These are phyloP conservation scores for Dichetophora obliterata DNA, from an alignment of 2,888 invertebrate species.

Conservation along the genomic window DNA sequence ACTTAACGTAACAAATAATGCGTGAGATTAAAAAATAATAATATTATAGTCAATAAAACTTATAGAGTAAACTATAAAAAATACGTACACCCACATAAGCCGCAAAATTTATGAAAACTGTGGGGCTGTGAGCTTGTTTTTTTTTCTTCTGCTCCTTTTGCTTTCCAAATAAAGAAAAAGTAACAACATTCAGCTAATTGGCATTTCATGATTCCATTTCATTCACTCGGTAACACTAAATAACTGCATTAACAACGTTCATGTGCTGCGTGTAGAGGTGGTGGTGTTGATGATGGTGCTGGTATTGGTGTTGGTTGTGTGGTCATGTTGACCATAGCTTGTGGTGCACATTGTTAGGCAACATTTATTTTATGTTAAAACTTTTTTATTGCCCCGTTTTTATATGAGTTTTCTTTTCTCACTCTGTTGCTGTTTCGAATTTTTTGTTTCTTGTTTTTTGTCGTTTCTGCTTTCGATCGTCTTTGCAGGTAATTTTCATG, in stretches of 20 bases:
- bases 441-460: slow-evolving; percentile 32
- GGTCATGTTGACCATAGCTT: not conserved
- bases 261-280: not conserved
- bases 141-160: not conserved
- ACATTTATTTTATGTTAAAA: slow-evolving; percentile 32
- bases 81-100: not conserved
- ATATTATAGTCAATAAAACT: not conserved
- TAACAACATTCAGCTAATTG: slow-evolving; percentile 14
- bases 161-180: not conserved
- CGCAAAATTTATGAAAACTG: not conserved
- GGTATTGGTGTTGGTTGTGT: not conserved
- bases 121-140: not conserved
- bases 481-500: slow-evolving; percentile 47
- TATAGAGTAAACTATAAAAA: not conserved
- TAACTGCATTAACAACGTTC: slow-evolving; percentile 18
- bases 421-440: slow-evolving; percentile 11
- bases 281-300: not conserved
- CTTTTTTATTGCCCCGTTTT: slow-evolving; percentile 30
- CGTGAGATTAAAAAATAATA: slow-evolving; percentile 16
- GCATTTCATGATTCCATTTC: slow-evolving; percentile 17
- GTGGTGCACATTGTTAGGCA: slow-evolving; percentile 20
- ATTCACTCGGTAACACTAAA: slow-evolving; percentile 17
- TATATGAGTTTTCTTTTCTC: slow-evolving; percentile 8
- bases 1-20: not conserved
- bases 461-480: slow-evolving; percentile 27